These are phyloP conservation scores for Pantelozetes paolii DNA, from an alignment of 2,888 invertebrate genomes.

Conservation along the genomic window DNA sequence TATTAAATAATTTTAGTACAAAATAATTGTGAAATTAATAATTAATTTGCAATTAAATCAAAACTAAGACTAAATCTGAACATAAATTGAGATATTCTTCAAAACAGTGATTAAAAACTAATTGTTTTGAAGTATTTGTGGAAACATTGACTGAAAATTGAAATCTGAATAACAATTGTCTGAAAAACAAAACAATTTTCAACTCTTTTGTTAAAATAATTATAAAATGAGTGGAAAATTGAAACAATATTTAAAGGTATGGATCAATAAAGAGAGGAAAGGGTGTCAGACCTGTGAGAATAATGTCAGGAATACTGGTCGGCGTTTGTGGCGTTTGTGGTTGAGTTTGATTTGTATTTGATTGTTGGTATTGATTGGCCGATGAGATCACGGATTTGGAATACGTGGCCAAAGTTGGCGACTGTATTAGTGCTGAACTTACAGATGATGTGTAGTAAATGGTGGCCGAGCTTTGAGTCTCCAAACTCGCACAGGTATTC, in stretches of 20 bases:
- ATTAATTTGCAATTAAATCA: no score
- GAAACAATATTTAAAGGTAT: neutral
- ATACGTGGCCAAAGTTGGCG: conserved; percentile 44
- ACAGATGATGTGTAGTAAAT: conserved; percentile 25
- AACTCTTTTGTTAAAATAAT: no score
- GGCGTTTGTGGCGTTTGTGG: conserved; percentile 70
- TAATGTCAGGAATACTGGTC: conserved; percentile 73
- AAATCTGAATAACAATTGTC: no score
- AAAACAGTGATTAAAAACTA: no score
- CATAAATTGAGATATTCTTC: no score
- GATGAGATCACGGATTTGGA: conserved; percentile 45
- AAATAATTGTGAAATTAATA: no score
- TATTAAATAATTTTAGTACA: no score
- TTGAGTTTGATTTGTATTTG: conserved; percentile 13
- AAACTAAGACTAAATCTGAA: no score
- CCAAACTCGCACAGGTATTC: conserved; percentile 1
- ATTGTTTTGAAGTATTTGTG: no score
- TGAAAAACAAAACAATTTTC: no score
- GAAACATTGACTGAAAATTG: no score
- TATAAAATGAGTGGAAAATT: no score
- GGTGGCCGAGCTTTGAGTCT: neutral
- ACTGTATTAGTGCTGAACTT: conserved; percentile 5
- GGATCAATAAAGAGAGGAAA: neutral
- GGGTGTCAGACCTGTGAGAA: conserved; percentile 68
- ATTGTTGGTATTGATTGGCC: conserved; percentile 51